phyloP scores from a whole-genome alignment of 2,113 vertebrate species.

The Potamarius usumacintae region DNA sequence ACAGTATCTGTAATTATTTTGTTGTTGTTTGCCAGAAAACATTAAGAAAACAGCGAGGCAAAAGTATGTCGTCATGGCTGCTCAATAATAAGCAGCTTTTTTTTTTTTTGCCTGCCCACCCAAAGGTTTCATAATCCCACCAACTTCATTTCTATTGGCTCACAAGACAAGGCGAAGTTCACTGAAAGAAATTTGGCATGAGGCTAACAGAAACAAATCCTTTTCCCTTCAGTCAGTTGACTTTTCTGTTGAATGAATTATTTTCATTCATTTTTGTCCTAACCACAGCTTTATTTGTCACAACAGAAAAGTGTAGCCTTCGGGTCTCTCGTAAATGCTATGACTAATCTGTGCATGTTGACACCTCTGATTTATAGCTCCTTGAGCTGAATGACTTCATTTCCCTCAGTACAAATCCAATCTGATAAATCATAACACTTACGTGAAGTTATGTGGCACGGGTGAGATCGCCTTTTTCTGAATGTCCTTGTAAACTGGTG shows the following conservation, averaged over 20 bases:
- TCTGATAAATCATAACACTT: constrained; percentile 56
- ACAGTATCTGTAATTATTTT: too few species aligned
- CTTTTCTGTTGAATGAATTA: neutral
- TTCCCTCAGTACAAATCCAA: neutral
- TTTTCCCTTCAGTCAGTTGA: neutral
- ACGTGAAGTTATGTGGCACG: constrained; percentile 83
- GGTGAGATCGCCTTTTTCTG: constrained; percentile 87
- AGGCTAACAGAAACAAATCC: neutral
- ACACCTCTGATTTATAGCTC: neutral
- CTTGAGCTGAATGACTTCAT: neutral
- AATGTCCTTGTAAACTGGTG: constrained; percentile 92
- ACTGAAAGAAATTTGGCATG: neutral
- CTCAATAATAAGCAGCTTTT: too few species aligned
- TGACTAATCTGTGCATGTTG: neutral
- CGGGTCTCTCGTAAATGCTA: neutral
- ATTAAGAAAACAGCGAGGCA: neutral
- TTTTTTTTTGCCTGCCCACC: neutral
- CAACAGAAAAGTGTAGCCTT: too few species aligned
- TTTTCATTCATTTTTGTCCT: neutral
- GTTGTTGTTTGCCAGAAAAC: too few species aligned
- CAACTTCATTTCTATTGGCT: neutral
- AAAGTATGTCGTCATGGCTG: neutral
- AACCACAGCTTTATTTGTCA: neutral
- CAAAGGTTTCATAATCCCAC: neutral
- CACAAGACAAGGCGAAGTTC: neutral